Percentiles rank a stretch among this genome's conserved stretches.
Evolutionary conservation across 1,140 invertebrate genomes (phyloP).

Genomic region (Maconellicoccus hirsutus): DNA sequence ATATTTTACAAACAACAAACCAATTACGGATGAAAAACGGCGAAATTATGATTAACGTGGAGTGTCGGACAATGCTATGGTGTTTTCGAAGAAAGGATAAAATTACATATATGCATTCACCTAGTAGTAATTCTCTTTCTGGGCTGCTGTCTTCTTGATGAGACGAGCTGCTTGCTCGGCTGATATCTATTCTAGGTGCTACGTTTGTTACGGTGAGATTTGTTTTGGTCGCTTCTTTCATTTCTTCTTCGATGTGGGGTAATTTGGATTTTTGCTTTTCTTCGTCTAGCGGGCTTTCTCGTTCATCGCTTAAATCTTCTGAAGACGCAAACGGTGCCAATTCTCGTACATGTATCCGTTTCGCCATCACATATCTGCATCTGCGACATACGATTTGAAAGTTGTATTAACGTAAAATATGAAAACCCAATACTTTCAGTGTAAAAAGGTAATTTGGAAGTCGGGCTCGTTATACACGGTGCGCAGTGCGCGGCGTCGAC

Average conservation of each 20-base stretch:
- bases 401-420: no score
- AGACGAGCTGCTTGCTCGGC: constrained; percentile 70
- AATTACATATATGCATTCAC: constrained; percentile 29
- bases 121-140: constrained; percentile 55
- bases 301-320: constrained; percentile 69
- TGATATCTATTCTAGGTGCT: constrained; percentile 75
- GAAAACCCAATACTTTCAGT: no score
- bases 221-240: constrained; percentile 33
- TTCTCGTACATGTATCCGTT: constrained; percentile 37
- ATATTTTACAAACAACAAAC: background rate
- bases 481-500: no score
- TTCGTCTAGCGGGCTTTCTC: constrained; percentile 48
- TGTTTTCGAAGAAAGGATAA: background rate
- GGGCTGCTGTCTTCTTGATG: constrained; percentile 70
- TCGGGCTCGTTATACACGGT: no score
- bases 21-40: no score
- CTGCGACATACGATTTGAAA: background rate
- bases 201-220: constrained; percentile 44
- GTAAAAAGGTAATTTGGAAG: no score
- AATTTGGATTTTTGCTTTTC: constrained; percentile 38
- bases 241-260: constrained; percentile 55
- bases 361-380: constrained; percentile 23
- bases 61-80: background rate
- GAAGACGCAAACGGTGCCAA: constrained; percentile 86
- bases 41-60: constrained; percentile 2